phyloP scores from a whole-genome alignment of 2,113 vertebrate genomes.

The Pterocles orientalis region DNA sequence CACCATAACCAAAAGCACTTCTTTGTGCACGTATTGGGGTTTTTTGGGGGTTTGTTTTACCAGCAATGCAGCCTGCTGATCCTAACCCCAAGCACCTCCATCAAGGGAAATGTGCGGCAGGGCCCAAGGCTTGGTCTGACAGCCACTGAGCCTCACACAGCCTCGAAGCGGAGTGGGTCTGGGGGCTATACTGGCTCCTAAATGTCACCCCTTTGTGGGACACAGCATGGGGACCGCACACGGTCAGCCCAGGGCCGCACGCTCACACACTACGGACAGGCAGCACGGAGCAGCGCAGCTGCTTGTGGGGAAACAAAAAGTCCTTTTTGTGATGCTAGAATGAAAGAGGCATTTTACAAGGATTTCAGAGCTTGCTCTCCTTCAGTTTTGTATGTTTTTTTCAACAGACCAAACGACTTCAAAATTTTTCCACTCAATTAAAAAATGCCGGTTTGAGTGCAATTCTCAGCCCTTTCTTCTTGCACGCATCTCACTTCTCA shows the following conservation, averaged over 20 bases:
- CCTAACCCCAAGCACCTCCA: neutral
- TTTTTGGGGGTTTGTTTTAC: neutral
- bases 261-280: fast-evolving
- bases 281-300: neutral
- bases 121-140: neutral
- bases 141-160: neutral
- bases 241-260: neutral
- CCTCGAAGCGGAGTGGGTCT: fast-evolving
- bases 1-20: neutral
- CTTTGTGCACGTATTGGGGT: neutral
- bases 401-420: neutral
- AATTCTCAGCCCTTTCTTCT: neutral
- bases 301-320: neutral
- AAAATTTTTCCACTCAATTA: constrained; percentile 23
- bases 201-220: neutral
- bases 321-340: constrained; percentile 25
- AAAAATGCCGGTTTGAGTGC: neutral
- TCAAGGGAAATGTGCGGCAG: fast-evolving
- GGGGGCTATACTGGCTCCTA: neutral
- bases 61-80: neutral
- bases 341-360: constrained; percentile 45
- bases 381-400: neutral
- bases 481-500: neutral
- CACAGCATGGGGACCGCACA: neutral
- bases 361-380: constrained; percentile 4